These are phyloP conservation scores for Steinernema feltiae DNA, from an alignment of 1,140 invertebrate genomes.

Conservation along the genomic window DNA sequence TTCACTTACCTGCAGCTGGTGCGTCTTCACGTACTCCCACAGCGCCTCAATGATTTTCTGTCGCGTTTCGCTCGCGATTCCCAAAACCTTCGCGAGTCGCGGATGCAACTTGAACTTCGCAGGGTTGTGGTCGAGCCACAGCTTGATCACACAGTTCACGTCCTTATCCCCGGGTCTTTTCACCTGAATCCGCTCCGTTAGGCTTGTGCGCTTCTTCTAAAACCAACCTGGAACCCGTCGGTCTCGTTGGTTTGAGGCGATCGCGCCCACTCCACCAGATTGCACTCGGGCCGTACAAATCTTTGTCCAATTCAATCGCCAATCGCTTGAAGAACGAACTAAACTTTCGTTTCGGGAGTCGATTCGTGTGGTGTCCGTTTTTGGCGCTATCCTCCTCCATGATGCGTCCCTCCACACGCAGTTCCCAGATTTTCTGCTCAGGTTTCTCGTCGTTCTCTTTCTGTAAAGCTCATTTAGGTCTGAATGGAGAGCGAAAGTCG, in stretches of 20 bases:
- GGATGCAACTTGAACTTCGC: conserved; percentile 96
- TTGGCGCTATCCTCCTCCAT: conserved; percentile 67
- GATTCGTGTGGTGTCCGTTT: background rate
- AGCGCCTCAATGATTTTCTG: conserved; percentile 95
- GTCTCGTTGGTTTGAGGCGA: conserved; percentile 96
- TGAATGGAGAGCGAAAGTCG: conserved; percentile 32
- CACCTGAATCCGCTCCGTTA: conserved; percentile 64
- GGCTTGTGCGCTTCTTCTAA: background rate
- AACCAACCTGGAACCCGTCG: conserved; percentile 85
- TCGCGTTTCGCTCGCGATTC: conserved; percentile 92
- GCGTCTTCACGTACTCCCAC: conserved; percentile 99
- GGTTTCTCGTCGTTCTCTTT: conserved; percentile 69
- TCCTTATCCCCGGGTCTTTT: conserved; percentile 97
- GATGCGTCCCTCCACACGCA: conserved; percentile 89
- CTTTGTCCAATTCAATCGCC: conserved; percentile 63
- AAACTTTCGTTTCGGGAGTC: conserved; percentile 80
- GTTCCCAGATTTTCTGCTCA: conserved; percentile 91
- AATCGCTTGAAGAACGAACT: conserved; percentile 99
- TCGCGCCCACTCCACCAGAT: conserved; percentile 74
- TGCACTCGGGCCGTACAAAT: conserved; percentile 96
- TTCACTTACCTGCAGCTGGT: conserved; percentile 73
- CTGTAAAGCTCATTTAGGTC: conserved; percentile 27
- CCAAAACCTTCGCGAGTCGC: conserved; percentile 77
- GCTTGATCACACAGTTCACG: conserved; percentile 90
- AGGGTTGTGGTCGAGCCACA: conserved; percentile 95